Evolutionary conservation across 2,113 vertebrate genomes (phyloP).

Genomic region (human (Homo sapiens)): GRCh38 chr18:51600001-51600500

Average conservation of each 20-base stretch:
- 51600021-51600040: neutral
- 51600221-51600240: neutral
- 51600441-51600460: too few relatives aligned
- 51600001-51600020: neutral
- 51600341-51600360: neutral
- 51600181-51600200: slow-evolving; percentile 35
- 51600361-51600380: neutral
- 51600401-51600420: neutral
- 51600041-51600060: neutral
- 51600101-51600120: neutral
- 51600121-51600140: neutral
- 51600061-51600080: neutral
- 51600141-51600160: neutral
- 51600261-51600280: neutral
- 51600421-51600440: too few relatives aligned
- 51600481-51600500: neutral
- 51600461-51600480: too few relatives aligned
- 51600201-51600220: slow-evolving; percentile 9
- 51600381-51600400: neutral
- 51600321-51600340: neutral
- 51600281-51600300: slow-evolving; percentile 30
- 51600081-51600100: neutral
- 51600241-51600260: neutral
- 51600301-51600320: neutral
- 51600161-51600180: neutral